phyloP scores from a whole-genome alignment of 2,113 vertebrate species.

The Guaruba guarouba region DNA sequence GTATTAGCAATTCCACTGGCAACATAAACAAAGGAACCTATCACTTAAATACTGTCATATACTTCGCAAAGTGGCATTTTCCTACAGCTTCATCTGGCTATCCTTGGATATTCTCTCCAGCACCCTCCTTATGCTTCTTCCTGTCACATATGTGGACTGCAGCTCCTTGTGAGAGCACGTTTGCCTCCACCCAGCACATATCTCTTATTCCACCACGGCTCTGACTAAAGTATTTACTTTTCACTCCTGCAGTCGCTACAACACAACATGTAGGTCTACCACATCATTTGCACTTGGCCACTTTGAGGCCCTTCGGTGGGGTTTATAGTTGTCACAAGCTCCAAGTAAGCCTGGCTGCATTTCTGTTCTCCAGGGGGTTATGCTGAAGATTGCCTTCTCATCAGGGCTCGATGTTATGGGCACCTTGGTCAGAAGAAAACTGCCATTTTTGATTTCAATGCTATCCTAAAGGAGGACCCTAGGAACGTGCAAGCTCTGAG shows the following conservation, averaged over 20 bases:
- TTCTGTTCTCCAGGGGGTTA: slow-evolving; percentile 73
- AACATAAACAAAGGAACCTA: not conserved
- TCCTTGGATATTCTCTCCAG: not conserved
- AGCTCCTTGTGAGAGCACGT: not conserved
- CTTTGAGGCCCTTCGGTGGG: not conserved
- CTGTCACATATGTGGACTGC: not conserved
- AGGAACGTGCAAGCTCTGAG: slow-evolving; percentile 82
- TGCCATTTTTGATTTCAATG: slow-evolving; percentile 88
- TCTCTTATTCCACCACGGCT: not conserved
- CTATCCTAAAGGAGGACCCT: slow-evolving; percentile 80
- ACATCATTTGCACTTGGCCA: not conserved
- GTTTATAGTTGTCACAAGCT: not conserved
- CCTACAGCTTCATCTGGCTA: not conserved
- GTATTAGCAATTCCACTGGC: not conserved
- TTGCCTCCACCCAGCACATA: not conserved
- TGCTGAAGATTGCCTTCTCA: slow-evolving; percentile 83
- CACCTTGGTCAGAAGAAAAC: slow-evolving; percentile 89
- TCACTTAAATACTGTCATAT: not conserved
- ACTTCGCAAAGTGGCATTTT: not conserved
- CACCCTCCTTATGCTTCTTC: not conserved
- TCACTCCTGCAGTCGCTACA: not conserved
- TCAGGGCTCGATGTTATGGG: slow-evolving; percentile 86
- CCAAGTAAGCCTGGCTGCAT: not conserved
- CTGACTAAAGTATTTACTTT: not conserved
- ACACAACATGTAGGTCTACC: not conserved